Base-by-base conservation (phyloP, 2,888 invertebrate species). In the Euphydryas editha region DNA sequence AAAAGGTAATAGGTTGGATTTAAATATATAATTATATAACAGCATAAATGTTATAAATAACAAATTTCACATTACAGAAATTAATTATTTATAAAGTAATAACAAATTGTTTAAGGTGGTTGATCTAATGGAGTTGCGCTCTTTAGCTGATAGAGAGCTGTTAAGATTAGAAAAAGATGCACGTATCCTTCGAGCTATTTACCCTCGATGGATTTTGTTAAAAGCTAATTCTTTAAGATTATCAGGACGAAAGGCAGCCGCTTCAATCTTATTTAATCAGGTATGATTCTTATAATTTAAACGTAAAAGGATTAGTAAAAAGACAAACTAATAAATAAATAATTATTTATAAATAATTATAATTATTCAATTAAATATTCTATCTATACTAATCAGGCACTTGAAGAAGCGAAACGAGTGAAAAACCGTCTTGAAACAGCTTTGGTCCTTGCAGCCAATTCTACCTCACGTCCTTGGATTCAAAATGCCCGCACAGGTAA, bases 91-190 rank as follows among this genome's bases (percentile, higher is more conserved):
- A 61, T 60, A 58, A 36, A 58, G 18, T 47, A 13, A 21, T 42
- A 11, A 11, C 2, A 39, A 36, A 42, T 51, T 44, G 20, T 49
- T 62, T 10, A 61, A 92, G 92, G 87, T 92, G 15, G 92, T 92
- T 6, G 90, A 92, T 72, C 70, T 92, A 30, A 88, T 92, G 90
- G 90, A 92, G 68, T 74, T 92, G 15, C 86, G 89, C 1, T 92
- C 92, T 0, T 81, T 90, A 73, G 92, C 92, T 5, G 91, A 90
- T 60, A 78, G 83, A 39, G 90, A 91, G 68, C 79, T 92, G 1
- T 72, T 71, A 10, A 79, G 78, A 49, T 70, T 92, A 47, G 92
- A 92, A 70, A 81, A 75, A 49, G 88, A 90, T 63, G 80, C 83
- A 11, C 84, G 83, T 30, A 21, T 81, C n/a, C 72, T 86, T 70